Evolutionary conservation across 2,888 invertebrate species (phyloP).

Genomic region (Tinea pellionella): DNA sequence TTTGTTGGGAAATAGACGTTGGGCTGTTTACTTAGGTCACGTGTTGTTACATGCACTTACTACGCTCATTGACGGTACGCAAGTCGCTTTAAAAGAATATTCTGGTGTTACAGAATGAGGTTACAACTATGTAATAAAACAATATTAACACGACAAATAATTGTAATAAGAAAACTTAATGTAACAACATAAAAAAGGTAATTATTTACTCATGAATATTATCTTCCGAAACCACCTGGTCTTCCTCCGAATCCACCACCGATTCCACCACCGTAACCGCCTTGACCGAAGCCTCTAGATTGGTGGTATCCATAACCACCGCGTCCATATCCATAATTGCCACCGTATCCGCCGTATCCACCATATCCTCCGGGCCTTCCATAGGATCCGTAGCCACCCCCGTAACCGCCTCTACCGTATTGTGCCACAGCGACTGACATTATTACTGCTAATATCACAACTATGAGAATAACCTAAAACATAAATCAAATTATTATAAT

Average conservation of each 20-base stretch:
- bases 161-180: not conserved
- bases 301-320: conserved; percentile 15
- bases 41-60: conserved; percentile 40
- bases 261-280: conserved; percentile 16
- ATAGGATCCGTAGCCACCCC: conserved; percentile 10
- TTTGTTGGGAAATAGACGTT: conserved; percentile 26
- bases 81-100: conserved; percentile 18
- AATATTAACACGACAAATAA: not conserved
- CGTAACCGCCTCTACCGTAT: conserved; percentile 15
- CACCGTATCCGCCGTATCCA: conserved; percentile 14
- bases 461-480: not conserved
- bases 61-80: conserved; percentile 37
- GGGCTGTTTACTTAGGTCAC: conserved; percentile 42
- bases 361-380: conserved; percentile 19
- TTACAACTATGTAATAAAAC: not conserved
- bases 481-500: not conserved
- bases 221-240: conserved; percentile 15
- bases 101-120: not conserved
- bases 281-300: conserved; percentile 14
- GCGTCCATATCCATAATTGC: not conserved
- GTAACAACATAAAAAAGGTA: not conserved
- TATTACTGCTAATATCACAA: not conserved
- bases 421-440: not conserved
- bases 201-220: not conserved
- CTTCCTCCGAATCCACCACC: conserved; percentile 16